Evolutionary conservation across 2,797 vertebrate genomes (phyloP), one percentile per base, ranked within the genome.

Genomic region (Emys orbicularis): DNA sequence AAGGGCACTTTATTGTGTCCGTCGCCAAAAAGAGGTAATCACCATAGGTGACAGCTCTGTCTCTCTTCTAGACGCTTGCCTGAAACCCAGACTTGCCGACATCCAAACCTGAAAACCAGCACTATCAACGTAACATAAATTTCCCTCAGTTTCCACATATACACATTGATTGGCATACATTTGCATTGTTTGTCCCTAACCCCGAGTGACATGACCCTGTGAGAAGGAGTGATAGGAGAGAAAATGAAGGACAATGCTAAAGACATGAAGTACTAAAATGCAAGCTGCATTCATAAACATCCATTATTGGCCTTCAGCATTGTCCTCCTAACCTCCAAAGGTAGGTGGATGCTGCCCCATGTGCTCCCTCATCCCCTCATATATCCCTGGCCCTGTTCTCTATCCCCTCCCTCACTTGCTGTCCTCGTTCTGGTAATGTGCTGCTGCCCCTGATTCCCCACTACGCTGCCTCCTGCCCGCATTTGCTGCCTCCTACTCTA

Each of bases 241-340:
- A 72, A 94, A 91, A 88, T 84, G 81, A 94, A 95, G 86, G 90
- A 89, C 18, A 54, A 12, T 23, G 54, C 86, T 79, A 95, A 94
- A 95, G 79, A 83, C 93, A 86, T 0, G 0, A 34, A 74, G 52
- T 44, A 21, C 72, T 94, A 76, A 80, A 72, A 92, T 88, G 82
- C 72, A 95, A 96, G 59, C 59, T 92, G 92, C 81, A 84, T 95
- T 94, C 86, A 93, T 72, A 92, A 92, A 65, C 65, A 91, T 85
- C 84, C 89, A 93, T 90, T 94, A 92, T 84, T 90, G 93, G 83
- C 90, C 52, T 83, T 93, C 89, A 88, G 89, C 86, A 93, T 95
- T 89, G 81, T 56, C 54, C 54, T 87, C 0, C 4, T 37, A 81
- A 86, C 76, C 56, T 90, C 83, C 79, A 92, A 65, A 92, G 79